These are phyloP conservation scores for Molossus molossus DNA, from an alignment of 2,797 vertebrate genomes.

Conservation along the genomic window DNA sequence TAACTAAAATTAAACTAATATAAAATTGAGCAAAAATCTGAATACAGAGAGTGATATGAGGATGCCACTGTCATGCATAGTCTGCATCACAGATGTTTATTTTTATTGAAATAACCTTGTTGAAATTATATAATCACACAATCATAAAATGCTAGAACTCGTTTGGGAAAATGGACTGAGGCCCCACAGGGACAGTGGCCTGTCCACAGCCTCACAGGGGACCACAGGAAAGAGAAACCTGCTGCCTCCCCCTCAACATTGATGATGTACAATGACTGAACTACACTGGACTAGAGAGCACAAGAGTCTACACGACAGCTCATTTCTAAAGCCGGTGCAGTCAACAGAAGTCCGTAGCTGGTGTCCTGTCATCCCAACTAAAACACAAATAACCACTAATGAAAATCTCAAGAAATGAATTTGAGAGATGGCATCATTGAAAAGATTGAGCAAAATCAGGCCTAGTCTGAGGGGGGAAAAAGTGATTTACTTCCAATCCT, in stretches of 20 bases:
- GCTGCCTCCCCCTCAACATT: neutral
- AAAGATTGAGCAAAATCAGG: neutral
- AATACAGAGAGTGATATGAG: neutral
- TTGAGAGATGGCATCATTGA: neutral
- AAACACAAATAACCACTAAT: neutral
- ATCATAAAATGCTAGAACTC: neutral
- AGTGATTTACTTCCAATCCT: neutral
- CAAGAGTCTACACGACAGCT: too few relatives aligned
- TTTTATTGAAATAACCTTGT: neutral
- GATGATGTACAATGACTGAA: neutral
- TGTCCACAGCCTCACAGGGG: neutral
- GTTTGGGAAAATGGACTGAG: neutral
- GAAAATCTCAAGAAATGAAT: neutral
- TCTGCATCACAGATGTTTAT: neutral
- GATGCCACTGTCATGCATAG: neutral
- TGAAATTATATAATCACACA: constrained; percentile 4
- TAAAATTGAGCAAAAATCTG: neutral
- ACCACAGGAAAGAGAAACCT: neutral
- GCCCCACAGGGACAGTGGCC: neutral
- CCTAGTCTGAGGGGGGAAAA: neutral
- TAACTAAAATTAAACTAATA: neutral
- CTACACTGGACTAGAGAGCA: too few relatives aligned
- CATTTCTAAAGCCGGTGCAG: neutral
- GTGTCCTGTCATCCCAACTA: neutral
- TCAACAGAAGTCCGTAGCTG: neutral